Base-by-base conservation (phyloP, 2,113 vertebrate genomes). In the Lagenorhynchus albirostris region DNA sequence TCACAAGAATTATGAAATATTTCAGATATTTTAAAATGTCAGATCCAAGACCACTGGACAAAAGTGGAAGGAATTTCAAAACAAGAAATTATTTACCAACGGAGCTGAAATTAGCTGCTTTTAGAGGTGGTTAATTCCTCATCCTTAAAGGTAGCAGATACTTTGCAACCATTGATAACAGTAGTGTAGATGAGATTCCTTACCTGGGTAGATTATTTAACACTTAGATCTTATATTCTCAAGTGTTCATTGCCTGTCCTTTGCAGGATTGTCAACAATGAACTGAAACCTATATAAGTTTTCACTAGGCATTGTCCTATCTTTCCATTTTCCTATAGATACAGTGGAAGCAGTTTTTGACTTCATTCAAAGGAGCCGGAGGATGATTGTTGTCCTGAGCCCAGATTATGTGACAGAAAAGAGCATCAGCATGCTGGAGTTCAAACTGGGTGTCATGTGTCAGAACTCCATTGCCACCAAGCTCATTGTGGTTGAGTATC, bases 381-480 rank as follows among this genome's bases (percentile, higher is more conserved):
- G 99, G 93, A 99, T 99, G 95, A 98, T 99, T 6, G 99, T 99
- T 81, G 98, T 99, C 9, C 98, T 99, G 94, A 99, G 99, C 23
- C 99, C 99, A 0, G 98, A 99, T 73, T 99, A 99, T 93, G 85
- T 99, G 96, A 99, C 98, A 0, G 99, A 99, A 88, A 99, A 99
- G 98, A 99, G 99, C 97, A 98, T 99, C 97, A 99, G 99, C 95
- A 99, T 99, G 89, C 98, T 99, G 98, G 99, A 99, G 97, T 99
- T 99, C 94, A 99, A 99, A 41, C 98, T 99, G 74, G 99, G 99
- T 2, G 98, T 99, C 93, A 98, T 99, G 98, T 99, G 99, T 83
- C 99, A 99, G 90, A 99, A 99, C 0, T 98, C 98, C 76, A 98
- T 98, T 0, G 98, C 97, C 80, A 99, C 99, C 67, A 98, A 99